Evolutionary conservation across 2,888 invertebrate genomes (phyloP), one percentile per base, ranked within the genome.

Genomic region (Luperina nickerlii): DNA sequence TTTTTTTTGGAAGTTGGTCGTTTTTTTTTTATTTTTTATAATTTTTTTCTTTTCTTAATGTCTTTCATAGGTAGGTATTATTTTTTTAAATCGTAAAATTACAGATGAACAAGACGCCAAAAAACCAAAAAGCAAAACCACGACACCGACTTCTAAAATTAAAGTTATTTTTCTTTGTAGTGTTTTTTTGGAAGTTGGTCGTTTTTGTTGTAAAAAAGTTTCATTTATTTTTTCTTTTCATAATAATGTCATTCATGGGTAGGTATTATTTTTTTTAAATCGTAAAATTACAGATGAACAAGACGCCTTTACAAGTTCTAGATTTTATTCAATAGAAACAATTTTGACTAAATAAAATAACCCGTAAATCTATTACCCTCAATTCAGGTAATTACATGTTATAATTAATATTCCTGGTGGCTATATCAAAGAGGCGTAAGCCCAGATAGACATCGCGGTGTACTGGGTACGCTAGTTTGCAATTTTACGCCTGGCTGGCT

Each of bases 401-500:
- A 80, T 80, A 88, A 88, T 88, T 83, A 83, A 87, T 87, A 87
- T 83, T 85, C 78, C 76, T 82, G 83, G 54, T 78, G 77, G 71
- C 76, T 78, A 76, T 79, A 78, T 83, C 83, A 81, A 87, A 81
- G 81, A 82, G 81, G 79, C 75, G 60, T 86, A 86, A 87, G 76
- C 81, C 70, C 70, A 83, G 79, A 82, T 86, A 86, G 86, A 88
- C 83, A 81, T 83, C 77, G 86, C 74, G 83, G 78, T 74, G 78
- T 77, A 81, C 84, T 82, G 85, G 82, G 83, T 85, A 85, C 84
- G 89, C 82, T 88, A 89, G 90, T 91, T 90, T 89, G 91, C 91
- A 92, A 92, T 92, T 92, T 92, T 91, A 90, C 91, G 88, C 87
- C 79, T 84, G 89, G 89, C 90, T 91, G 91, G 87, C 78, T 82